phyloP scores from a whole-genome alignment of 2,113 vertebrate species.

The Morone chrysops region DNA sequence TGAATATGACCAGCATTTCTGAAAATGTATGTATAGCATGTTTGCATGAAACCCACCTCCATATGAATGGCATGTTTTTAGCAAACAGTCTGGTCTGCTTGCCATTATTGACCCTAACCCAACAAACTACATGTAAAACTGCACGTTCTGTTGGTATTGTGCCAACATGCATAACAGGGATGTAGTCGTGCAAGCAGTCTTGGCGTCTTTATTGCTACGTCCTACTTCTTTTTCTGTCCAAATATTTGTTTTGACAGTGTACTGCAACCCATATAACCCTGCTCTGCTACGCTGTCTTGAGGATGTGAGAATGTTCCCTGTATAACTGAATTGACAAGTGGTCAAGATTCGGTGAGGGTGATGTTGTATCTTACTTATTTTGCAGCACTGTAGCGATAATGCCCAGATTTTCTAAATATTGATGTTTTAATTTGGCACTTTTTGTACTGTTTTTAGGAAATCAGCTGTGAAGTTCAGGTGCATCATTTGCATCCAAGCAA shows the following conservation, averaged over 20 bases:
- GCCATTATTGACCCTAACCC: slow-evolving; percentile 23
- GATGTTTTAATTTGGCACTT: background rate
- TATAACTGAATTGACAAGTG: background rate
- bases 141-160: slow-evolving; percentile 15
- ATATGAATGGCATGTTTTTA: slow-evolving; percentile 9
- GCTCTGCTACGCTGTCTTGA: background rate
- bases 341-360: background rate
- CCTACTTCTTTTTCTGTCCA: slow-evolving; percentile 52
- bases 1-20: background rate
- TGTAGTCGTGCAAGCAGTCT: slow-evolving; percentile 21
- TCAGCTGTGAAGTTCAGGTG: background rate
- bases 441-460: background rate
- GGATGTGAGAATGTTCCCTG: slow-evolving; percentile 30
- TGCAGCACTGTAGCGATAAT: no score
- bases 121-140: background rate
- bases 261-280: slow-evolving; percentile 33
- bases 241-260: slow-evolving; percentile 74
- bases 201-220: slow-evolving; percentile 43
- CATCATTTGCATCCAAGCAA: no score
- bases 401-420: background rate
- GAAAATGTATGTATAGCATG: background rate
- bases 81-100: slow-evolving; percentile 39
- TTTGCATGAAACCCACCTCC: slow-evolving; percentile 13
- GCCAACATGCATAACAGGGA: slow-evolving; percentile 8
- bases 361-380: background rate